Evolutionary conservation across 2,113 vertebrate genomes (phyloP).

Genomic region (Conger conger): DNA sequence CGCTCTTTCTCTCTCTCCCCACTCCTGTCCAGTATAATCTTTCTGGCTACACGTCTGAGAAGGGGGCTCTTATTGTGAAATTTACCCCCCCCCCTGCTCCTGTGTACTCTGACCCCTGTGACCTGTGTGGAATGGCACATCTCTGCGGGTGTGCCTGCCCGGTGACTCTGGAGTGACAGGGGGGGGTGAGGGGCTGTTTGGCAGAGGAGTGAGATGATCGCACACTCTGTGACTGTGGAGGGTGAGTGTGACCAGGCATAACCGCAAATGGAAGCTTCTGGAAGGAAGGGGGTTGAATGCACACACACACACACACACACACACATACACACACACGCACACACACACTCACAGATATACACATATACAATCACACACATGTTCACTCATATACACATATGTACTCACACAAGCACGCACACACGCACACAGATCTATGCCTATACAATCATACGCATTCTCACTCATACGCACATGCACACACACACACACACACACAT

Average conservation of each 20-base stretch:
- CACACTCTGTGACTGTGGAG: not conserved
- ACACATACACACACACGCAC: constrained; percentile 22
- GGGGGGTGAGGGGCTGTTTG: not conserved
- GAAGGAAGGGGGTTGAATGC: not conserved
- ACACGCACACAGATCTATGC: not conserved
- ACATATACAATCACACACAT: not conserved
- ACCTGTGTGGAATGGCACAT: not conserved
- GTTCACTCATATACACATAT: not conserved
- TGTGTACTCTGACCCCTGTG: not conserved
- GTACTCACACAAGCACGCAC: constrained; percentile 11
- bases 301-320: constrained; percentile 11
- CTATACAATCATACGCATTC: constrained; percentile 30
- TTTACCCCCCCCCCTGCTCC: too few relatives aligned
- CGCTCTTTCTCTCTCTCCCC: not conserved
- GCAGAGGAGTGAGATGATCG: not conserved
- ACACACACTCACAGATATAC: not conserved
- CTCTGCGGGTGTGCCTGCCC: too few relatives aligned
- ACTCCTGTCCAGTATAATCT: not conserved
- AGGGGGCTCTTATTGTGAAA: not conserved
- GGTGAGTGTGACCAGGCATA: not conserved
- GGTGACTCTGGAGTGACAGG: not conserved
- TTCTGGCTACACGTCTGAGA: not conserved
- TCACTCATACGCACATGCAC: too few relatives aligned
- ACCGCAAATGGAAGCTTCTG: too few relatives aligned
- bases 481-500: constrained; percentile 1